Conservation (phyloP, 2,113 vertebrate species). For the Macquaria australasica region DNA sequence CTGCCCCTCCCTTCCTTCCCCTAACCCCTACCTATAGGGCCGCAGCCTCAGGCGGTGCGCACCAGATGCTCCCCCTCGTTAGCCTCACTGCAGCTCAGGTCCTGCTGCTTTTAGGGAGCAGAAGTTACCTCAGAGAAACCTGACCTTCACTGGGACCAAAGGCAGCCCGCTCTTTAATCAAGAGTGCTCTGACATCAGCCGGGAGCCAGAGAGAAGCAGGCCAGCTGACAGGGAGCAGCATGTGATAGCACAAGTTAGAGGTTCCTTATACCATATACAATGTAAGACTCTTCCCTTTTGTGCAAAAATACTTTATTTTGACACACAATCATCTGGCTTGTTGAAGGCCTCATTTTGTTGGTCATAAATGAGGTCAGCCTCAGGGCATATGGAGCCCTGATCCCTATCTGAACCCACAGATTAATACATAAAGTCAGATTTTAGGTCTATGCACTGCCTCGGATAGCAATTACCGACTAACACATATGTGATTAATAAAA, state of each 20-base stretch:
- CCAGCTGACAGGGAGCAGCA: constrained; percentile 56
- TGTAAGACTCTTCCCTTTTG: constrained; percentile 1
- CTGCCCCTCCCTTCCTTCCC: constrained; percentile 74
- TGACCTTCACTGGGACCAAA: constrained; percentile 60
- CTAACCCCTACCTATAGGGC: constrained; percentile 59
- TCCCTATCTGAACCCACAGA: constrained; percentile 57
- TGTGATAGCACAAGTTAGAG: constrained; percentile 43
- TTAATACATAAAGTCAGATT: constrained; percentile 29
- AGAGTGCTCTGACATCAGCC: constrained; percentile 52
- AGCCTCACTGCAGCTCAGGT: constrained; percentile 51
- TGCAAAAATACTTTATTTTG: constrained; percentile 11
- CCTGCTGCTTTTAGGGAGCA: constrained; percentile 26
- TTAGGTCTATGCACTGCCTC: background rate
- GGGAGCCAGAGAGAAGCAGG: constrained; percentile 40
- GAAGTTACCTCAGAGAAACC: constrained; percentile 54
- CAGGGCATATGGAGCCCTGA: constrained; percentile 44
- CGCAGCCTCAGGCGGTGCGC: constrained; percentile 30
- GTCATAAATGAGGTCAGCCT: constrained; percentile 51
- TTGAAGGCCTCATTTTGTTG: constrained; percentile 17
- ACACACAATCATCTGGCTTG: constrained; percentile 42
- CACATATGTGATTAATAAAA: constrained; percentile 57
- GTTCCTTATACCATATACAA: constrained; percentile 1
- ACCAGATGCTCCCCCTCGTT: constrained; percentile 70
- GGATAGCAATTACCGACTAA: constrained; percentile 17
- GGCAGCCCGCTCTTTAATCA: constrained; percentile 57